Conservation (phyloP, 2,888 invertebrate species). For the Dasypolia templi region DNA sequence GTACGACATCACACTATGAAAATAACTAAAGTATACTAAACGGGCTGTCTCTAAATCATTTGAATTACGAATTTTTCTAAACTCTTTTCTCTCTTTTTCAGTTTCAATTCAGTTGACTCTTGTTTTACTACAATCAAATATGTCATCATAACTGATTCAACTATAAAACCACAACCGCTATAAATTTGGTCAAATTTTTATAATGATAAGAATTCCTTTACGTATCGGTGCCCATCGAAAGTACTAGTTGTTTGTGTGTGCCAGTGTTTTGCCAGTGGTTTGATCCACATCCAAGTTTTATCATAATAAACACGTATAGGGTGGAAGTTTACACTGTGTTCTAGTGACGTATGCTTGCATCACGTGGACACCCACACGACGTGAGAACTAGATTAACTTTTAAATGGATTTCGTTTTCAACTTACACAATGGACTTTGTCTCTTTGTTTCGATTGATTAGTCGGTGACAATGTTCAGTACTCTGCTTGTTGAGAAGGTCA, state of each 20-base stretch:
- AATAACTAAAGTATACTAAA: no score
- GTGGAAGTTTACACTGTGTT: conserved; percentile 3
- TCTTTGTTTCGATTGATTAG: conserved; percentile 25
- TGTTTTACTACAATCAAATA: no score
- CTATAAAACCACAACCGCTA: no score
- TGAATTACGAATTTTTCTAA: no score
- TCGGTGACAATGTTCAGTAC: neutral
- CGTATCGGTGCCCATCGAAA: no score
- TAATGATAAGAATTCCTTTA: no score
- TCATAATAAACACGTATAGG: neutral
- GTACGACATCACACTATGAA: no score
- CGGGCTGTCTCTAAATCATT: no score
- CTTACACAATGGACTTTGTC: conserved; percentile 22
- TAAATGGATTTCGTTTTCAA: conserved; percentile 57
- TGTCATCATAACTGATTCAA: no score
- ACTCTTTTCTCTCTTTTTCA: no score
- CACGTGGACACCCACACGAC: conserved; percentile 51
- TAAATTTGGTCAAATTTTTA: no score
- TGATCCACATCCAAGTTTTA: neutral
- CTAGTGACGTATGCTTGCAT: conserved; percentile 1
- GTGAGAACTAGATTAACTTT: conserved; percentile 43
- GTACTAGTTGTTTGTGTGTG: no score
- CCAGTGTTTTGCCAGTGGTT: neutral
- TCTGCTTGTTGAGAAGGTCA: conserved; percentile 8
- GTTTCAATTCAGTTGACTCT: neutral